Evolutionary conservation across 2,888 invertebrate species (phyloP).

Genomic region (Epistrophe grossulariae): DNA sequence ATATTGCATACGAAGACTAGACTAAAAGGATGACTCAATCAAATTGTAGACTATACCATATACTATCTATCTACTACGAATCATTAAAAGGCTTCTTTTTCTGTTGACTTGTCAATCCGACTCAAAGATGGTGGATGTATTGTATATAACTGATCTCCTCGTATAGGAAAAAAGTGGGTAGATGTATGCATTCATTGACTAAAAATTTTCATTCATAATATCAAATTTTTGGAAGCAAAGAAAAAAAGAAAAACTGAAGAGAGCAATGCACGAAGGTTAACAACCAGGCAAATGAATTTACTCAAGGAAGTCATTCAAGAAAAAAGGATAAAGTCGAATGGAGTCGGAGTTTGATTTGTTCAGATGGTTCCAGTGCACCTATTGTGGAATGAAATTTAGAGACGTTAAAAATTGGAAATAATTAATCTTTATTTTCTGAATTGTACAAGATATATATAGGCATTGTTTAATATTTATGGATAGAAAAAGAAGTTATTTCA

Average conservation of each 20-base stretch:
- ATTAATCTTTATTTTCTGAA: no score
- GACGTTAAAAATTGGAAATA: not conserved
- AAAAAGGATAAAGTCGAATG: not conserved
- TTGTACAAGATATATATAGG: no score
- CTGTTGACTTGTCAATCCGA: constrained; percentile 42
- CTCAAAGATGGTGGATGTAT: constrained; percentile 21
- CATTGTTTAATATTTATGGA: no score
- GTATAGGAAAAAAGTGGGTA: not conserved
- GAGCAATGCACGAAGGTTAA: constrained; percentile 44
- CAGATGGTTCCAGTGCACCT: not conserved
- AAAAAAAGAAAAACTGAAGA: not conserved
- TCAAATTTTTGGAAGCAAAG: not conserved
- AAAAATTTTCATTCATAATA: constrained; percentile 58
- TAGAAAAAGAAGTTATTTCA: no score
- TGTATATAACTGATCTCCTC: not conserved
- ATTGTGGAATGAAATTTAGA: not conserved
- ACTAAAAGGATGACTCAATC: constrained; percentile 56
- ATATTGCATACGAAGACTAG: constrained; percentile 45
- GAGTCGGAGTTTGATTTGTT: not conserved
- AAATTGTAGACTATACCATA: constrained; percentile 51
- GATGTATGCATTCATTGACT: constrained; percentile 55
- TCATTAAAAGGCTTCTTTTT: constrained; percentile 15
- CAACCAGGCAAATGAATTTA: constrained; percentile 11
- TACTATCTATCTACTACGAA: constrained; percentile 11
- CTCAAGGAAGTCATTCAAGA: not conserved